Evolutionary conservation across 2,888 invertebrate genomes (phyloP).

Genomic region (Melanchra persicariae): DNA sequence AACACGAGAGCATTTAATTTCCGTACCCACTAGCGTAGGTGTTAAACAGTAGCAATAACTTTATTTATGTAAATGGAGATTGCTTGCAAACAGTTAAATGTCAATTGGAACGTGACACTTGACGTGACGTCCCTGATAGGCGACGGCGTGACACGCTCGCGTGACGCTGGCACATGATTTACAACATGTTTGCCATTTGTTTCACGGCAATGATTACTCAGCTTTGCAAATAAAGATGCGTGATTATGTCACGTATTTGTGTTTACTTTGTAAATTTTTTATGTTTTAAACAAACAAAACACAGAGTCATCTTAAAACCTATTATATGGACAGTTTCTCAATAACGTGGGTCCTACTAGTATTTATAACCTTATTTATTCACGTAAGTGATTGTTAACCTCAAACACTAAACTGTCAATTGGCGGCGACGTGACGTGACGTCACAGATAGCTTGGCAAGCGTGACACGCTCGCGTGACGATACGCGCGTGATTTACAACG

Average conservation of each 20-base stretch:
- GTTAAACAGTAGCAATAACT: neutral
- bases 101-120: conserved; percentile 11
- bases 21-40: neutral
- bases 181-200: conserved; percentile 24
- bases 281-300: neutral
- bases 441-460: conserved; percentile 45
- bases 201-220: conserved; percentile 5
- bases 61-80: conserved; percentile 9
- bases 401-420: conserved; percentile 48
- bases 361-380: conserved; percentile 8
- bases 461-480: conserved; percentile 57
- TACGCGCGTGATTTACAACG: conserved; percentile 53
- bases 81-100: conserved; percentile 13
- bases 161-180: conserved; percentile 22
- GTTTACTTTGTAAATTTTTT: neutral
- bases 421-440: conserved; percentile 38
- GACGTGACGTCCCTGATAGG: conserved; percentile 7
- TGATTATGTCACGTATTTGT: neutral
- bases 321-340: neutral
- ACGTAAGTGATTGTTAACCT: conserved; percentile 26
- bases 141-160: conserved; percentile 18
- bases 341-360: neutral
- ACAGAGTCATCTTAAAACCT: neutral
- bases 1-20: neutral
- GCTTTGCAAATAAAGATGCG: neutral